Conservation (phyloP, 2,888 invertebrate genomes). For the Linnaemya vulpina region DNA sequence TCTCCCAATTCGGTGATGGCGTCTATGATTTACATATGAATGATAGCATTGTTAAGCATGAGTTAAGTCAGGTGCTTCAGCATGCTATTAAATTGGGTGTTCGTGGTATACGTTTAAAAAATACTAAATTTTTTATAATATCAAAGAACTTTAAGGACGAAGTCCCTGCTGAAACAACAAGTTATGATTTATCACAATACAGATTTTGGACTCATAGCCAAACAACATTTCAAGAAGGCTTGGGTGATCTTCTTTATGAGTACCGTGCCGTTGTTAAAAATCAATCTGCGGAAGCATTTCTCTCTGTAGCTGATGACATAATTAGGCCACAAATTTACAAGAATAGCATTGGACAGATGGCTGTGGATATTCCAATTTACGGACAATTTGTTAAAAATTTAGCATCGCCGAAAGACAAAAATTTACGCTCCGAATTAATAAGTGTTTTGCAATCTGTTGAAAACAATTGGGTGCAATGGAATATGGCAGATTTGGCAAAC, state of each 20-base stretch:
- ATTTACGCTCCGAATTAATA: constrained; percentile 76
- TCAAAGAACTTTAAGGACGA: constrained; percentile 83
- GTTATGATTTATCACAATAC: constrained; percentile 84
- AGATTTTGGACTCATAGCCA: constrained; percentile 86
- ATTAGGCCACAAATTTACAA: constrained; percentile 78
- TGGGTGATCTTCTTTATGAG: constrained; percentile 85
- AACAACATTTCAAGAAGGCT: constrained; percentile 86
- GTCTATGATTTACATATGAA: constrained; percentile 93
- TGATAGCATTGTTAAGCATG: constrained; percentile 86
- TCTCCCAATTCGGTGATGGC: constrained; percentile 88
- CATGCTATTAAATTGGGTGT: constrained; percentile 91
- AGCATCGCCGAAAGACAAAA: constrained; percentile 75
- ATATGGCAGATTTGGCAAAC: constrained; percentile 75
- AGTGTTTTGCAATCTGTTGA: constrained; percentile 75
- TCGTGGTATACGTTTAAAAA: constrained; percentile 89
- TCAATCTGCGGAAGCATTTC: constrained; percentile 84
- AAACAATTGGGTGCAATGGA: constrained; percentile 82
- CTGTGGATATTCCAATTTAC: constrained; percentile 81
- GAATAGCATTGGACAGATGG: constrained; percentile 74
- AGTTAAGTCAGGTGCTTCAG: constrained; percentile 87
- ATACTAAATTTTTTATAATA: constrained; percentile 86
- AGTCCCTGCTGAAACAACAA: constrained; percentile 78
- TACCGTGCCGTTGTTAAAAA: constrained; percentile 87
- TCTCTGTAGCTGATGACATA: constrained; percentile 81
- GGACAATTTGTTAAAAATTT: constrained; percentile 77